Conservation (phyloP, 2,797 vertebrate genomes). For the Ptychadena robeensis region DNA sequence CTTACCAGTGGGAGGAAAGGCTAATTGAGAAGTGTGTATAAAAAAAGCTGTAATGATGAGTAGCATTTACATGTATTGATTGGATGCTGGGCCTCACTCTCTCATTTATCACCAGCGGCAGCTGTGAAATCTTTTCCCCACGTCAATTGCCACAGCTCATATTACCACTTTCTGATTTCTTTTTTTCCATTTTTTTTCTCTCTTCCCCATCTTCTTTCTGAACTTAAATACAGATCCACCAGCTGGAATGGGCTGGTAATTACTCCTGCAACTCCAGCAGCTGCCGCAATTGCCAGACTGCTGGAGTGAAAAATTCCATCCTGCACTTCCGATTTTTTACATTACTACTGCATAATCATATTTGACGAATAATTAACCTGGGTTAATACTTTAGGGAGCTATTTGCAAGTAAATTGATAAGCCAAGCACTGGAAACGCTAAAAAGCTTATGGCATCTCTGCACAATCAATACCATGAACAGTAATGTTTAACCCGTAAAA, state of each 20-base stretch:
- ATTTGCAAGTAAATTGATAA: slow-evolving; percentile 89
- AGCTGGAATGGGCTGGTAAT: slow-evolving; percentile 84
- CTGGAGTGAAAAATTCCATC: slow-evolving; percentile 93
- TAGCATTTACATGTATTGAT: slow-evolving; percentile 91
- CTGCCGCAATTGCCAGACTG: slow-evolving; percentile 85
- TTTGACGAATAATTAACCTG: slow-evolving; percentile 91
- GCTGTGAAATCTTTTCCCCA: slow-evolving; percentile 81
- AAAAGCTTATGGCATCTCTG: slow-evolving; percentile 67
- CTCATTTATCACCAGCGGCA: slow-evolving; percentile 84
- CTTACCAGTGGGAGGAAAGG: slow-evolving; percentile 83
- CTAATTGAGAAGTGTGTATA: slow-evolving; percentile 87
- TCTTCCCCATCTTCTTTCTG: slow-evolving; percentile 64
- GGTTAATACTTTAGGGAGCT: slow-evolving; percentile 84
- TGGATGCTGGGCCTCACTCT: slow-evolving; percentile 79
- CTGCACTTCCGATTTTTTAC: slow-evolving; percentile 82
- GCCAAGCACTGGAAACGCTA: slow-evolving; percentile 72
- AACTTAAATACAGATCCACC: slow-evolving; percentile 77
- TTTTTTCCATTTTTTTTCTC: slow-evolving; percentile 72
- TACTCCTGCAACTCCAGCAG: slow-evolving; percentile 81
- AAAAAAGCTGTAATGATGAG: slow-evolving; percentile 79
- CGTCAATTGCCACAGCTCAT: slow-evolving; percentile 77
- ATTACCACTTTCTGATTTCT: slow-evolving; percentile 75
- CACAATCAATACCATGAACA: slow-evolving; percentile 48
- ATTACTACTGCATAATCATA: slow-evolving; percentile 88
- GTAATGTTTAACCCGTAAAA: slow-evolving; percentile 21